Conservation (phyloP, 1,140 invertebrate genomes). For the Aphidius ervi region DNA sequence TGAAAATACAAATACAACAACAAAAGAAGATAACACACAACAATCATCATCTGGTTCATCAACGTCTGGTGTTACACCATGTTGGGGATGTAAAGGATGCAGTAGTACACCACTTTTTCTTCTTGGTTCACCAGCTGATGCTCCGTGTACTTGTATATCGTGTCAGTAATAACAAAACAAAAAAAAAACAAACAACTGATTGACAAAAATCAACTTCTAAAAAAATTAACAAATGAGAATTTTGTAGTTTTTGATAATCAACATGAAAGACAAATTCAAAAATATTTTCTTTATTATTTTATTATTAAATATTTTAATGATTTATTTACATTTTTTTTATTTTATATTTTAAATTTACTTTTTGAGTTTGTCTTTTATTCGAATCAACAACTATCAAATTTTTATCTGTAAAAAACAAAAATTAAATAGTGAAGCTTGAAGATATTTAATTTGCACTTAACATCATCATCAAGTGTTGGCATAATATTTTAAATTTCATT, state of each 20-base stretch:
- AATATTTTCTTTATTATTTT: neutral
- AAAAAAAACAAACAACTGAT: slow-evolving; percentile 5
- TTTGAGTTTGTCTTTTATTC: too few species aligned
- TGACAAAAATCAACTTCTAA: slow-evolving; percentile 9
- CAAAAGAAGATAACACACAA: slow-evolving; percentile 24
- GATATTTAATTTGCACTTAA: too few species aligned
- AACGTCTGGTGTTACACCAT: slow-evolving; percentile 25
- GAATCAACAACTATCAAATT: too few species aligned
- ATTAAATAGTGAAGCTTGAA: too few species aligned
- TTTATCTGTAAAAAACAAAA: too few species aligned
- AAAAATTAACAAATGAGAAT: neutral
- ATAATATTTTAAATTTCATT: too few species aligned
- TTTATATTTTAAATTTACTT: neutral
- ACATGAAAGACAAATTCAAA: neutral
- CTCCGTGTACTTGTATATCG: slow-evolving; percentile 39
- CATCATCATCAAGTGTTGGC: too few species aligned
- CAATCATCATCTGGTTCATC: slow-evolving; percentile 21
- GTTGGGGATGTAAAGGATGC: slow-evolving; percentile 36
- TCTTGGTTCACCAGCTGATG: slow-evolving; percentile 38
- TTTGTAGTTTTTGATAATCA: neutral
- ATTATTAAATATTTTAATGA: neutral
- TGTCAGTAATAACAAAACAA: slow-evolving; percentile 33
- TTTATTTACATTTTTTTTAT: neutral
- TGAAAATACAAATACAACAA: slow-evolving; percentile 3
- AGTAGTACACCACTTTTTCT: slow-evolving; percentile 41